A percentile compares a stretch with the other conserved stretches of the same genome.
Conservation (phyloP, 1,140 invertebrate genomes). For the Acromyrmex charruanus region DNA sequence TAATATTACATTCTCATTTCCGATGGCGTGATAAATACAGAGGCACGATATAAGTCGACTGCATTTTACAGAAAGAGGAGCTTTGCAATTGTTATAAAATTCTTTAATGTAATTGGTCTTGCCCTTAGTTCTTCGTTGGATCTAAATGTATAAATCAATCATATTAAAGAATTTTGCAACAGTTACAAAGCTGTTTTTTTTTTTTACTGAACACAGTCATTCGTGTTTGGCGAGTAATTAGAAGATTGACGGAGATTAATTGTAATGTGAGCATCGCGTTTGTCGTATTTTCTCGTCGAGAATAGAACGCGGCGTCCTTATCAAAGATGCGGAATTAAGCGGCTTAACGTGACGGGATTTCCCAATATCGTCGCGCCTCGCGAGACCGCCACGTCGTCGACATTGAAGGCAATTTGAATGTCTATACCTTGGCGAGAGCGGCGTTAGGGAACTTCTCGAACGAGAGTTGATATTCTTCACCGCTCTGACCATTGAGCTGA, state of each 20-base stretch:
- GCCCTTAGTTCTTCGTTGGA: no score
- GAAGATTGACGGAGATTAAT: conserved; percentile 31
- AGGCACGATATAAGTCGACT: not conserved
- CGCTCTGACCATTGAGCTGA: conserved; percentile 86
- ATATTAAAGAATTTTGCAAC: no score
- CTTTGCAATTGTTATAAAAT: no score
- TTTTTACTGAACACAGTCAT: no score
- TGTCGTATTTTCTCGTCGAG: conserved; percentile 34
- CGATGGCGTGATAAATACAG: not conserved
- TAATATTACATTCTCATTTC: not conserved
- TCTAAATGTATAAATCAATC: no score
- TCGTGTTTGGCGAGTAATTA: not conserved
- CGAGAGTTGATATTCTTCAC: conserved; percentile 87
- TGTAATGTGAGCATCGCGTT: conserved; percentile 26
- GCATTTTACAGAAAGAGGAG: no score
- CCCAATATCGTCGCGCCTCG: conserved; percentile 18
- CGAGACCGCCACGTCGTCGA: not conserved
- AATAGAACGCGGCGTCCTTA: conserved; percentile 39
- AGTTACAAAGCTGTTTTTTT: no score
- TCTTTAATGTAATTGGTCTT: no score
- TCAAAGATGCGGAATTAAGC: conserved; percentile 52
- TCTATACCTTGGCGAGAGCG: conserved; percentile 88
- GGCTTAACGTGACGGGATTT: conserved; percentile 55
- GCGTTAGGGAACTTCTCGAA: conserved; percentile 89
- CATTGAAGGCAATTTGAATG: conserved; percentile 74